phyloP scores from a whole-genome alignment of 2,113 vertebrate genomes.

The Crotalus viridis region DNA sequence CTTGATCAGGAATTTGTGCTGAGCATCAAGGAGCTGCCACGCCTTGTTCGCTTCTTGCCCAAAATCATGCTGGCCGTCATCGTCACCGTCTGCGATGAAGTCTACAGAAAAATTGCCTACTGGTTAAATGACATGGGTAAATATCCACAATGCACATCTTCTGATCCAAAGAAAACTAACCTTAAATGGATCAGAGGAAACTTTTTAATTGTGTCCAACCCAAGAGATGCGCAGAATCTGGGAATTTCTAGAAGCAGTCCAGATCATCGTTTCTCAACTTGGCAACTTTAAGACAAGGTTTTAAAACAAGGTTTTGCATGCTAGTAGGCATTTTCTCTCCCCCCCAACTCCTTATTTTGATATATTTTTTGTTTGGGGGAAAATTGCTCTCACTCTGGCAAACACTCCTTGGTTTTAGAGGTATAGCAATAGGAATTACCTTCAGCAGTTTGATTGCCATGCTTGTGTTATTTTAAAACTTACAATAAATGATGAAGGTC shows the following conservation, averaged over 20 bases:
- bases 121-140: conserved; percentile 98
- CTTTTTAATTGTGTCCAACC: not conserved
- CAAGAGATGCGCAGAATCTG: not conserved
- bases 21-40: conserved; percentile 89
- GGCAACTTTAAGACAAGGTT: not conserved
- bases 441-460: not conserved
- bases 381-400: not conserved
- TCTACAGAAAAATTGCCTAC: conserved; percentile 93
- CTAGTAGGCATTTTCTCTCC: not conserved
- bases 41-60: conserved; percentile 87
- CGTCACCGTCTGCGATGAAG: conserved; percentile 89
- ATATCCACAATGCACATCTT: not conserved
- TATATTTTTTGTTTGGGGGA: not conserved
- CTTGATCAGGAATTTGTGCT: conserved; percentile 84
- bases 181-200: not conserved
- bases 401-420: not conserved
- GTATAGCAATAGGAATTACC: not conserved
- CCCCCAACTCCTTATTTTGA: not conserved
- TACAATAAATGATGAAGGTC: not conserved
- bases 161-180: not conserved
- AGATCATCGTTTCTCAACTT: not conserved
- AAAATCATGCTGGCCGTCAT: conserved; percentile 92
- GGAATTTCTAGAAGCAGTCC: not conserved
- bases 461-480: too few relatives aligned
- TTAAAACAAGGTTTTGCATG: not conserved